Evolutionary conservation across 2,797 vertebrate genomes (phyloP), one percentile per base, ranked within the genome.

Genomic region (Gambelia wislizenii): DNA sequence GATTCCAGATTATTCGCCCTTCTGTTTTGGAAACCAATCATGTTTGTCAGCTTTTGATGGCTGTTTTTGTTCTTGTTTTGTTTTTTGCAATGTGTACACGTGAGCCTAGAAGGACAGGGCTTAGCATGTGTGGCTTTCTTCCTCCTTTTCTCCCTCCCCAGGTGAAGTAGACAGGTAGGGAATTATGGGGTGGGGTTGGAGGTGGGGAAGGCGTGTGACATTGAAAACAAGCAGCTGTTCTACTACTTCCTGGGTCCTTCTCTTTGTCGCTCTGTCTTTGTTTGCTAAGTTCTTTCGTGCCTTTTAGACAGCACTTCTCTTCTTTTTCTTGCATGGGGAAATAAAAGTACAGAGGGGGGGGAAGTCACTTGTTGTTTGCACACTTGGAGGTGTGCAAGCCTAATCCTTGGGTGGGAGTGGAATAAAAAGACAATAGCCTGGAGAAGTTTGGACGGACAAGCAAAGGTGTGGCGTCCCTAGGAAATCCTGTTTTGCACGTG

Each of bases 401-500:
- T 44, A 25, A 44, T 33, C 84, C 1, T 18, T 27, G 56, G 22
- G 2, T 6, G 33, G n/a, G 25, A 8, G 10, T 5, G 16, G 27
- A 56, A 22, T 25, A 1, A 2, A 33, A 69, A 39, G 36, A 61
- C 76, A 22, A 18, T 49, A 8, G 30, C 69, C 14, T 54, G 54
- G 44, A 81, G 77, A 52, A 20, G 10, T 81, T 85, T 47, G 52
- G 75, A 3, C 1, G 27, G 61, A 52, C 22, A 13, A 18, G 44
- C 22, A 49, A 67, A 80, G 77, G 76, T 42, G 20, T 27, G 54
- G 67, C 64, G 9, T 5, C 33, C 12, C 33, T 33, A 30, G 56
- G 87, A 76, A 67, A 64, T 88, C 87, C 87, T 47, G 80, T 56
- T 47, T 87, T 9, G 27, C 1, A 2, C 52, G 3, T 47, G 79